These are phyloP conservation scores for Catharus minimus DNA, from an alignment of 2,113 vertebrate species.

Conservation along the genomic window DNA sequence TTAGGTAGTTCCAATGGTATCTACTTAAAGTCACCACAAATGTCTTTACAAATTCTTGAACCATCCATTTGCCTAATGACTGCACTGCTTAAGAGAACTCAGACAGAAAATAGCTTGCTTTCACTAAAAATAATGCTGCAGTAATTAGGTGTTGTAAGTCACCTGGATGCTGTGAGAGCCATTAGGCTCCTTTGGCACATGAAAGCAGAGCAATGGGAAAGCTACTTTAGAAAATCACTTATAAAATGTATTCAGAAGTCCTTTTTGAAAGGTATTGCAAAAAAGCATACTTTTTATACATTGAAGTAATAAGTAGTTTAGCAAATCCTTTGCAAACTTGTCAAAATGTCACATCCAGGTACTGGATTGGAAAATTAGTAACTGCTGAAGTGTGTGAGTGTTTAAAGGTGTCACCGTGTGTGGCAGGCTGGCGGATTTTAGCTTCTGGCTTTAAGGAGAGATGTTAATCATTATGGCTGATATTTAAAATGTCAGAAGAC, in stretches of 20 bases:
- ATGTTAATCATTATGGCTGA: conserved; percentile 67
- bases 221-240: conserved; percentile 54
- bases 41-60: neutral
- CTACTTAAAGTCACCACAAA: neutral
- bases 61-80: neutral
- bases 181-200: neutral
- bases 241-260: conserved; percentile 18
- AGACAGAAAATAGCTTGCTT: conserved; percentile 12
- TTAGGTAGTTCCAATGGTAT: neutral
- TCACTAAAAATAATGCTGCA: neutral
- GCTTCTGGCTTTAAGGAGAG: conserved; percentile 68
- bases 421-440: conserved; percentile 60
- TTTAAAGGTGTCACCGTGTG: conserved; percentile 65
- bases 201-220: conserved; percentile 27
- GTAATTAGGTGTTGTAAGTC: conserved; percentile 24
- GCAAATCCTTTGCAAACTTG: conserved; percentile 70
- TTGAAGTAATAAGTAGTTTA: conserved; percentile 67
- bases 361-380: conserved; percentile 76
- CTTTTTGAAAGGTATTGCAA: conserved; percentile 48
- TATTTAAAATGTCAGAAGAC: conserved; percentile 72
- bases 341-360: conserved; percentile 74
- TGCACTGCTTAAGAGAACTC: neutral
- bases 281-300: conserved; percentile 44
- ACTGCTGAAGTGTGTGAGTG: conserved; percentile 66
- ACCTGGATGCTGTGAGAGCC: neutral